phyloP scores from a whole-genome alignment of 2,113 vertebrate genomes.

The Ameiurus melas region DNA sequence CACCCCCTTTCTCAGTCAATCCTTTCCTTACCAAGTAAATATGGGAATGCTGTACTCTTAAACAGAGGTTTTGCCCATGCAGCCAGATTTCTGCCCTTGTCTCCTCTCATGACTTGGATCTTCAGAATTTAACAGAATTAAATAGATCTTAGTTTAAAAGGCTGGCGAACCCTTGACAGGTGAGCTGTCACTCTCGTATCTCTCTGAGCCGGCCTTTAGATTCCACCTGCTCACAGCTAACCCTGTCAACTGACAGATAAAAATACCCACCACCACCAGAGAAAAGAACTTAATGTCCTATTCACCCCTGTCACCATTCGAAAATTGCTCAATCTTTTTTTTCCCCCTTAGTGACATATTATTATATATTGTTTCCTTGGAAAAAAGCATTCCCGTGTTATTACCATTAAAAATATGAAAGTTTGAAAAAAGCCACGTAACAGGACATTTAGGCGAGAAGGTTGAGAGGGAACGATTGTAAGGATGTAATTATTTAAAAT shows the following conservation, averaged over 20 bases:
- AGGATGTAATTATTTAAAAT: constrained; percentile 95
- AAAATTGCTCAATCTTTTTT: constrained; percentile 97
- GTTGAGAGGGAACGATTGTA: constrained; percentile 80
- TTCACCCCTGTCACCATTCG: constrained; percentile 87
- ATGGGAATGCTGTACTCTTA: constrained; percentile 78
- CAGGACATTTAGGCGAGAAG: constrained; percentile 74
- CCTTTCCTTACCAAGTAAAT: constrained; percentile 77
- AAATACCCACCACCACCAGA: constrained; percentile 87
- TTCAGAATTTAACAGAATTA: constrained; percentile 86
- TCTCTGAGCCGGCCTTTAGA: constrained; percentile 83
- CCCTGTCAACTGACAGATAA: constrained; percentile 89
- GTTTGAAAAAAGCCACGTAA: constrained; percentile 79
- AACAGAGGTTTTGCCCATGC: constrained; percentile 55
- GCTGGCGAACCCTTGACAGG: constrained; percentile 86
- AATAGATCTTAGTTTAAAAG: constrained; percentile 83
- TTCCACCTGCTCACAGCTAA: constrained; percentile 83
- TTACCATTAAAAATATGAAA: constrained; percentile 93
- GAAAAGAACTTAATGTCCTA: constrained; percentile 96
- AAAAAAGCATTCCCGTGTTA: constrained; percentile 84
- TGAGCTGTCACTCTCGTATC: constrained; percentile 87
- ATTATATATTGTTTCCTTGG: constrained; percentile 97
- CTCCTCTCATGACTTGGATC: constrained; percentile 83
- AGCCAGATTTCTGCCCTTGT: constrained; percentile 76
- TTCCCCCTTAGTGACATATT: constrained; percentile 82
- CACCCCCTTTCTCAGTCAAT: constrained; percentile 11